A percentile compares a stretch with the other conserved stretches of the same genome.
phyloP scores from a whole-genome alignment of 2,113 vertebrate genomes.

The Ptychochromis oligacanthus region DNA sequence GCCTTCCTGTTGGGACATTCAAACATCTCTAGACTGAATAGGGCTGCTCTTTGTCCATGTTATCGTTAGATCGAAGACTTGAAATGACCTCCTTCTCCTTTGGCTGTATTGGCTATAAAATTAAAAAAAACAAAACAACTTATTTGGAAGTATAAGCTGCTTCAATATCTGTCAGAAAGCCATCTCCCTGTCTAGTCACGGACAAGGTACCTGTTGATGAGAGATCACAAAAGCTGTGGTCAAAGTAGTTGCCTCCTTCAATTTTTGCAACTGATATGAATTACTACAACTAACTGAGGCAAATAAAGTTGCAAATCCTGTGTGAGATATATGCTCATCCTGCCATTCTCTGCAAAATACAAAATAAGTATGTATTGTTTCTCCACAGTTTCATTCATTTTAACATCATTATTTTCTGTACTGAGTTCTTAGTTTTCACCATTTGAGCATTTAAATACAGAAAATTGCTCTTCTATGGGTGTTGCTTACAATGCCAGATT shows the following conservation, averaged over 20 bases:
- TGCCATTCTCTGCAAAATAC: not conserved
- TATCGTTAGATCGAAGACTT: slow-evolving; percentile 32
- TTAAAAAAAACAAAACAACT: slow-evolving; percentile 17
- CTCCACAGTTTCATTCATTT: not conserved
- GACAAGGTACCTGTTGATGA: not conserved
- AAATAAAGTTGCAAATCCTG: not conserved
- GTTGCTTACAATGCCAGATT: not conserved
- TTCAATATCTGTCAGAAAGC: slow-evolving; percentile 12
- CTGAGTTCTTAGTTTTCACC: not conserved
- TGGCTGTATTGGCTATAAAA: not conserved
- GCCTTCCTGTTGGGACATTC: not conserved
- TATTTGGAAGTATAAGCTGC: slow-evolving; percentile 14
- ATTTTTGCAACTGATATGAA: not conserved
- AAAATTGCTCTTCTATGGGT: too few species aligned
- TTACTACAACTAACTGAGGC: not conserved
- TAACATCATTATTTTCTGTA: not conserved
- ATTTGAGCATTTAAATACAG: too few species aligned
- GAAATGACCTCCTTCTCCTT: slow-evolving; percentile 11
- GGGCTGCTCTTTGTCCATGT: slow-evolving; percentile 40
- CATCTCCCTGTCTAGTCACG: not conserved
- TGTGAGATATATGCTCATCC: fast-evolving
- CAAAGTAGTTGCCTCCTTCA: not conserved
- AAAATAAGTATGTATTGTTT: not conserved
- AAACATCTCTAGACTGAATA: slow-evolving; percentile 34
- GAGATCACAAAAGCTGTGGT: not conserved